A percentile compares a stretch with the other conserved stretches of the same genome.
Conservation (phyloP, 2,113 vertebrate genomes). For the Setophaga kirtlandii region DNA sequence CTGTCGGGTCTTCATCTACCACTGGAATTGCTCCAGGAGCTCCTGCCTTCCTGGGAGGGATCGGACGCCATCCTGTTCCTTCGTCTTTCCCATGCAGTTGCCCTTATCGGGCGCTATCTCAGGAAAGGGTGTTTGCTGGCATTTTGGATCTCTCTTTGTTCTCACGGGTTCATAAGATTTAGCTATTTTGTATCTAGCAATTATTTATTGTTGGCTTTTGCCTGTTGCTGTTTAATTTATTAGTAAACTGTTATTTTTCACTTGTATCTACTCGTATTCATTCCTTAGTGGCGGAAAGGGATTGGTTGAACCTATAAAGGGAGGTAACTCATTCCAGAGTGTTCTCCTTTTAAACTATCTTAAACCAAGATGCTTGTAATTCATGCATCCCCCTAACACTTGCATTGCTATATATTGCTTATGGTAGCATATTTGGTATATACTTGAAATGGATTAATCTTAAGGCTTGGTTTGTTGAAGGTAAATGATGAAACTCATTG, state of each 20-base stretch:
- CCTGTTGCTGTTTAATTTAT: not conserved
- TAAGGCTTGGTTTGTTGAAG: not conserved
- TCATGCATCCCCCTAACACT: not conserved
- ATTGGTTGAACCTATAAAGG: not conserved
- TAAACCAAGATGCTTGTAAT: not conserved
- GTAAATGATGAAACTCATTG: not conserved
- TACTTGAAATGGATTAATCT: not conserved
- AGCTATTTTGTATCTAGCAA: not conserved
- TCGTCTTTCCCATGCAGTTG: rapidly evolving
- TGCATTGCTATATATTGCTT: not conserved
- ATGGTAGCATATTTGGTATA: not conserved
- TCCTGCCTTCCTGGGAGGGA: not conserved
- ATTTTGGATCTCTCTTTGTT: not conserved
- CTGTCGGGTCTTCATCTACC: rapidly evolving
- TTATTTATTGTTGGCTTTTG: not conserved
- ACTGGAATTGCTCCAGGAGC: not conserved
- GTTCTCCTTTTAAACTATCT: not conserved
- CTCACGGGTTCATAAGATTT: not conserved
- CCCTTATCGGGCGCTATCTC: rapidly evolving
- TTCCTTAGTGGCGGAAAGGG: rapidly evolving
- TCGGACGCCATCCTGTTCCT: not conserved
- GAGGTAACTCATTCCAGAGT: not conserved
- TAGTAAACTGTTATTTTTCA: not conserved
- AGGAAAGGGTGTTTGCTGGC: not conserved
- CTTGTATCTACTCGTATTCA: rapidly evolving